Evolutionary conservation across 2,113 vertebrate genomes (phyloP), one percentile per base, ranked within the genome.

Genomic region (Syngnathus scovelli): DNA sequence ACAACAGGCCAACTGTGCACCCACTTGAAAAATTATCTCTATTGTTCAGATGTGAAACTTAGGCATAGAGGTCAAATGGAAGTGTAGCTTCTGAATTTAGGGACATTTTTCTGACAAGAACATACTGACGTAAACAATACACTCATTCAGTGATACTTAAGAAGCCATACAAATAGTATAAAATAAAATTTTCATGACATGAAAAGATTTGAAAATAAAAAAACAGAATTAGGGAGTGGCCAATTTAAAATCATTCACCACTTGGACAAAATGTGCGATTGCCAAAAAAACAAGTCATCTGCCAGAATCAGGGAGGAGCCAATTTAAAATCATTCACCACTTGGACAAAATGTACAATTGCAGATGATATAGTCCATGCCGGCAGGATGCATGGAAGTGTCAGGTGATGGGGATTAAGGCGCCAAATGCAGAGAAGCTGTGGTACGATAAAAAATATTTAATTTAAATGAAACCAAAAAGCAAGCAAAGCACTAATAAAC

Each of bases 221-320:
- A 61, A 55, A 51, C 71, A 33, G 69, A 13, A 69, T 59, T 37
- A 58, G 51, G 4, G 38, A 43, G 36, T 59, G 80, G 71, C 65
- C 80, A 48, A 67, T 78, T 44, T 49, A 61, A 79, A 74, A 36
- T 9, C 72, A 5, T 68, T 86, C 81, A 75, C 11, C 8, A 49
- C 37, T 64, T 51, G 56, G 44, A 5, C 39, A 64, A 66, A 67
- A 64, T 23, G 36, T 27, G 55, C 18, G 19, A 56, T 46, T 3
- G 21, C 37, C n/a, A 5, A 70, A 43, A 27, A 27, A 27, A 27
- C 27, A 54, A 72, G 59, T 60, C 37, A 7, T 27, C 16, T 68
- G 70, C 69, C 71, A 37, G 69, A 13, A 68, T 59, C 39, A 58
- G 46, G 4, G 38, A 43, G 36, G 61, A 81, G 71, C 65, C 80